phyloP scores from a whole-genome alignment of 2,888 invertebrate genomes.

The Syrphus vitripennis region DNA sequence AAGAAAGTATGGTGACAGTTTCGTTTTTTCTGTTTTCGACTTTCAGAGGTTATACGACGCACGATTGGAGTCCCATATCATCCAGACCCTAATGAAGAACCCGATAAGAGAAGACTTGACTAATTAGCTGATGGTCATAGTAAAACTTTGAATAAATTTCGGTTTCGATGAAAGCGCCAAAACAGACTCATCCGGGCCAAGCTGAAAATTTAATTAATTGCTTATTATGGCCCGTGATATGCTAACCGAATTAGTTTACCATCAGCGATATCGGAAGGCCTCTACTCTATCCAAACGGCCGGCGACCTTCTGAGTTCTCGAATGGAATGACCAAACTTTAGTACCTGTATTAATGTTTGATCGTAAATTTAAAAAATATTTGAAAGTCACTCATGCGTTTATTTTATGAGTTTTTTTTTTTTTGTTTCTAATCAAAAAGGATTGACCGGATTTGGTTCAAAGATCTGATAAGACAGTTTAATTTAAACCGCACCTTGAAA shows the following conservation, averaged over 20 bases:
- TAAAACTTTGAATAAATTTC: constrained; percentile 57
- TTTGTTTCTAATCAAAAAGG: neutral
- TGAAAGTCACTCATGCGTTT: constrained; percentile 29
- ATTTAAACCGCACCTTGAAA: constrained; percentile 16
- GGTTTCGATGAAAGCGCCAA: constrained; percentile 18
- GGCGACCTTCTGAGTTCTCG: constrained; percentile 3
- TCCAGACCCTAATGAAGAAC: constrained; percentile 38
- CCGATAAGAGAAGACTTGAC: constrained; percentile 53
- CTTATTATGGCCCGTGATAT: constrained; percentile 42
- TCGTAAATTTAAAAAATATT: constrained; percentile 30
- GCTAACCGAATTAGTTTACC: constrained; percentile 26
- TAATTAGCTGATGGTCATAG: constrained; percentile 62
- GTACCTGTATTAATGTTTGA: neutral
- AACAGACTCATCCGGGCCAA: neutral
- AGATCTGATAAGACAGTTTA: constrained; percentile 31
- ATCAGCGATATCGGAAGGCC: constrained; percentile 13
- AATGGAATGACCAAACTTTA: constrained; percentile 34
- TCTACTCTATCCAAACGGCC: constrained; percentile 18
- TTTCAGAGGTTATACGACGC: neutral
- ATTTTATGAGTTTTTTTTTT: neutral
- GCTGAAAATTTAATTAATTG: constrained; percentile 58
- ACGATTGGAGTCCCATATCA: neutral
- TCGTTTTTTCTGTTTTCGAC: constrained; percentile 23
- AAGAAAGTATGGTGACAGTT: constrained; percentile 60
- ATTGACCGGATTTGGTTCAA: constrained; percentile 16